Evolutionary conservation across 2,888 invertebrate genomes (phyloP), one percentile per base, ranked within the genome.

Genomic region (Cheilosia pagana): DNA sequence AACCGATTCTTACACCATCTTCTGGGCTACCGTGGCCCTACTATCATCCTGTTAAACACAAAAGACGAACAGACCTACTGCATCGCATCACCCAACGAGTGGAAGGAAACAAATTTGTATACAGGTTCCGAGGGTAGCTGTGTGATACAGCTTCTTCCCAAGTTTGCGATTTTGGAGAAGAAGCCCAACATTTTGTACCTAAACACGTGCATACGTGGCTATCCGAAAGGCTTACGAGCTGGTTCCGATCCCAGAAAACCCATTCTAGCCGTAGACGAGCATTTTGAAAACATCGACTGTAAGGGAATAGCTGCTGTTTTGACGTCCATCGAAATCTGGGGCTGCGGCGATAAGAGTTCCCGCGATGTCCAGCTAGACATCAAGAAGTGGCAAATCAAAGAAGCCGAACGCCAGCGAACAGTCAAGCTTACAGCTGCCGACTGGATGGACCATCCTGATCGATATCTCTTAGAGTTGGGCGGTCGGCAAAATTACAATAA

Each of bases 391-490:
- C 97, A 98, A 91, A 95, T 96, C 21, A 95, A 95, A 88, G 97
- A 98, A 91, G 96, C 96, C 0, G 98, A 98, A 92, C 94, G 96
- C 81, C 96, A 96, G 88, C 93, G 96, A 68, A 94, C 95, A 89
- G 96, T 98, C 8, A 98, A 98, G 90, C 91, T 98, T 79, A 96
- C 96, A 16, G 95, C 97, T 0, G 95, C 96, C 21, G 98, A 98
- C 90, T 99, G 98, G 98, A 94, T 97, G 90, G 98, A 98, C 90
- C 98, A 98, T 93, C 98, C 98, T 0, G 98, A 99, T 93, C 94
- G 98, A 75, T 97, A 98, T 91, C 93, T 98, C 62, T 92, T 98
- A 83, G 97, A 98, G 91, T 93, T 98, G 89, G 98, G 97, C 2
- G 98, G 98, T 14, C 93, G 96, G 28, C 95, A 95, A 71, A 95